Base-by-base conservation (phyloP, 2,888 invertebrate species). In the Ceriagrion tenellum region DNA sequence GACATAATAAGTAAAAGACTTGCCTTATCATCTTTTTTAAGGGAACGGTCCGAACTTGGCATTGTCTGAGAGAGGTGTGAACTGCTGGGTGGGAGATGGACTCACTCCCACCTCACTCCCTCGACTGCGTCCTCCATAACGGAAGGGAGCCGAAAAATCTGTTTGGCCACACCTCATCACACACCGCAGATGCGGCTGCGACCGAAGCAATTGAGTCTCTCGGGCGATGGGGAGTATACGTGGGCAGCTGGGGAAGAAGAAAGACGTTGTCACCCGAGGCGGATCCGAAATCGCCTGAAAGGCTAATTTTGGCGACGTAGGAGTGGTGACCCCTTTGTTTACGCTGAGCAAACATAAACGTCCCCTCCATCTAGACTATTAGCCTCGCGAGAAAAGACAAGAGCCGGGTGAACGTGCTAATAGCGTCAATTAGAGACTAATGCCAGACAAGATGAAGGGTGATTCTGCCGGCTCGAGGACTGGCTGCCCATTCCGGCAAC, bases 1-100 rank as follows among this genome's bases (percentile, higher is more conserved):
- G 69, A 93, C 56, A 74, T 93, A 74, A 69, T 93, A 69, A 69
- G 81, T 81, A 69, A 40, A 69, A 93, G 93, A n/a, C n/a, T n/a
- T n/a, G n/a, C 93, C 93, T 47, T 93, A 93, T 93, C 69, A 93
- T 93, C 93, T 74, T 93, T 69, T 93, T 47, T 47, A 74, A 93
- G 93, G 69, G 93, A 63, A 26, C 69, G 47, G 40, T 74, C 69
- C 93, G 93, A 93, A 93, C 93, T 93, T 93, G 93, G 93, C 93
- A 93, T 93, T 93, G 93, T 93, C 47, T 63, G n/a, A 20, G 59
- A 12, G 40, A 93, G 47, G 93, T 74, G 93, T 47, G 47, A 93
- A 74, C 47, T 74, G 69, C 13, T 59, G 69, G 93, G 69, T 74
- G 69, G 69, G 93, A 91, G 40, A 47, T 8, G 47, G 47, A 47